These are phyloP conservation scores for Eleutherodactylus coqui DNA, from an alignment of 2,797 vertebrate genomes.

Conservation along the genomic window DNA sequence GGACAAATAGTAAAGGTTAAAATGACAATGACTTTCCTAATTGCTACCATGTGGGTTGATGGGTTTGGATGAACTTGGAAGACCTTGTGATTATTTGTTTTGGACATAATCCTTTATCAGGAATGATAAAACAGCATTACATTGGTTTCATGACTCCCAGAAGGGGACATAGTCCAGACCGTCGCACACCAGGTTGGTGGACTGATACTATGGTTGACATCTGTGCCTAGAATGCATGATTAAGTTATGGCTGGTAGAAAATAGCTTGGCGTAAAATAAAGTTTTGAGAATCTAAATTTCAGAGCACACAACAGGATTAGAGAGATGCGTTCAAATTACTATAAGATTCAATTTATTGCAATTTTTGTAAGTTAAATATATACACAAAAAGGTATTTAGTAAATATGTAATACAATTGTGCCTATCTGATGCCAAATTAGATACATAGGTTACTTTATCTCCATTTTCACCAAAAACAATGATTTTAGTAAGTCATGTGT, in stretches of 20 bases:
- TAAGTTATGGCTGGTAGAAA: constrained; percentile 29
- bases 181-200: constrained; percentile 33
- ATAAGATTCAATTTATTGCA: background rate
- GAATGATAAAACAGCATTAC: constrained; percentile 9
- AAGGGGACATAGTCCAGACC: constrained; percentile 13
- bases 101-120: constrained; percentile 22
- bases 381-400: too few relatives aligned
- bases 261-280: background rate
- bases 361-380: background rate
- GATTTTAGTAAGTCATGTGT: background rate
- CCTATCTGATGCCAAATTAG: background rate
- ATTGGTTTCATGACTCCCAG: background rate
- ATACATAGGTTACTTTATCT: background rate
- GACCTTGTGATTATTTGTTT: constrained; percentile 24
- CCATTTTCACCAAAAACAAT: background rate
- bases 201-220: constrained; percentile 39
- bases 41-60: background rate
- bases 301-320: too few relatives aligned
- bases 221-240: constrained; percentile 49
- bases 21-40: constrained; percentile 13
- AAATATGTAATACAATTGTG: too few relatives aligned
- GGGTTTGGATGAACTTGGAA: constrained; percentile 35
- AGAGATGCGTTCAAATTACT: background rate
- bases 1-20: constrained; percentile 16
- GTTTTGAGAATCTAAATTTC: background rate